These are phyloP conservation scores for Melipona beecheii DNA, from an alignment of 2,888 invertebrate species.

Conservation along the genomic window DNA sequence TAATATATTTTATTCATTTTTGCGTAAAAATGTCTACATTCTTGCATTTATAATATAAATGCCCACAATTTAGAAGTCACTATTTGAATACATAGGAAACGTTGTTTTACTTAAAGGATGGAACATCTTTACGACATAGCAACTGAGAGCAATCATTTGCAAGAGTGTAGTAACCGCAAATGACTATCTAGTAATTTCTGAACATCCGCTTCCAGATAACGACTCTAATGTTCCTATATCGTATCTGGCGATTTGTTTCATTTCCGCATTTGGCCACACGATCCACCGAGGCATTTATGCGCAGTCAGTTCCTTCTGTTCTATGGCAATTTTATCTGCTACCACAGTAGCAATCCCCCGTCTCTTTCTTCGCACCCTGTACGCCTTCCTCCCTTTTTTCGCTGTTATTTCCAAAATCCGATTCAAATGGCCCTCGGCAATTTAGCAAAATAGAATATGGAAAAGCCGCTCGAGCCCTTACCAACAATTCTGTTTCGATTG, in stretches of 20 bases:
- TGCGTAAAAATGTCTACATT: neutral
- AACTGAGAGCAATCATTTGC: neutral
- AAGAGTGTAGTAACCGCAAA: slow-evolving; percentile 42
- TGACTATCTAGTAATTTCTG: slow-evolving; percentile 71
- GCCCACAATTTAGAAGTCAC: neutral
- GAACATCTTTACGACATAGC: neutral
- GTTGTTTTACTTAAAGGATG: neutral
- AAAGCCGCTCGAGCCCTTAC: neutral
- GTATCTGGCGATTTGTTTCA: slow-evolving; percentile 78
- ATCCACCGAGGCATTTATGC: slow-evolving; percentile 59
- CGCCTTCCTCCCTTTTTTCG: slow-evolving; percentile 28
- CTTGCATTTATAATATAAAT: neutral
- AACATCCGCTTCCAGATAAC: slow-evolving; percentile 68
- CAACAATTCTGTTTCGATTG: neutral
- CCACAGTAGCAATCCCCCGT: slow-evolving; percentile 33
- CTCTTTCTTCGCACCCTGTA: slow-evolving; percentile 35
- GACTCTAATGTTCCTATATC: slow-evolving; percentile 74
- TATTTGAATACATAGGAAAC: neutral
- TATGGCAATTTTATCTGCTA: slow-evolving; percentile 60
- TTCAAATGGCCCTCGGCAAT: slow-evolving; percentile 36
- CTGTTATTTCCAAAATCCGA: slow-evolving; percentile 5
- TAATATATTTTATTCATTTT: slow-evolving; percentile 26
- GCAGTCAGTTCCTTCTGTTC: slow-evolving; percentile 63
- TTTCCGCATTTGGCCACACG: slow-evolving; percentile 68
- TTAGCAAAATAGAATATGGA: slow-evolving; percentile 33